Evolutionary conservation across 1,140 invertebrate genomes (phyloP).

Genomic region (Drosophila navojoa): DNA sequence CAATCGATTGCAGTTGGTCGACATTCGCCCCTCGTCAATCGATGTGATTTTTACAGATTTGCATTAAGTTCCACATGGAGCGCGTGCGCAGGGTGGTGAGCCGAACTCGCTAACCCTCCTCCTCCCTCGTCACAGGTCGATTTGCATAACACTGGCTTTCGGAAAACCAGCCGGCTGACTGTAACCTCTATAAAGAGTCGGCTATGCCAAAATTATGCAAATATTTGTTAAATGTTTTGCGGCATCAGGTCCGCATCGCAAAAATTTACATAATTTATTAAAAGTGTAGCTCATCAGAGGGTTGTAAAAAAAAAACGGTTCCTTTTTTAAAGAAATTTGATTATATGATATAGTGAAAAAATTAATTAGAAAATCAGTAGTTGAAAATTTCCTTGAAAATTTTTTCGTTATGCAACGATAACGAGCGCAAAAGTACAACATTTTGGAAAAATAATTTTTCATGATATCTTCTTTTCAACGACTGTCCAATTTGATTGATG

Average conservation of each 20-base stretch:
- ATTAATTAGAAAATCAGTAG: conserved; percentile 30
- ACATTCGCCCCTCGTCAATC: conserved; percentile 38
- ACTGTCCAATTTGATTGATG: conserved; percentile 72
- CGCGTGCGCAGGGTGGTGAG: conserved; percentile 58
- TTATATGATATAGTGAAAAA: conserved; percentile 3
- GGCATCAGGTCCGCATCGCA: conserved; percentile 59
- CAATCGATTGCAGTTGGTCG: conserved; percentile 35
- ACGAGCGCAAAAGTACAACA: conserved; percentile 38
- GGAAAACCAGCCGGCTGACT: conserved; percentile 12
- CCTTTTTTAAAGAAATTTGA: conserved; percentile 70
- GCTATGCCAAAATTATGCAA: conserved; percentile 81
- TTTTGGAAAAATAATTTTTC: conserved; percentile 62
- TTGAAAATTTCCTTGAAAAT: conserved; percentile 36
- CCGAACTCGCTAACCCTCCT: conserved; percentile 29
- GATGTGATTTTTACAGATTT: conserved; percentile 79
- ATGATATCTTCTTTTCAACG: conserved; percentile 70
- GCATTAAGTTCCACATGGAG: conserved; percentile 32
- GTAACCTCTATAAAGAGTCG: conserved; percentile 52
- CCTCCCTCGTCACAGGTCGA: conserved; percentile 65
- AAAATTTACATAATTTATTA: conserved; percentile 75
- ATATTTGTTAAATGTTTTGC: conserved; percentile 76
- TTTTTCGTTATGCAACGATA: conserved; percentile 58
- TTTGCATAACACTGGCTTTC: conserved; percentile 76
- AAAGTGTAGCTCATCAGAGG: conserved; percentile 33
- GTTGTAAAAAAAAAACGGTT: conserved; percentile 59